Conservation (phyloP, 2,888 invertebrate genomes). For the Drosophila prostipennis region DNA sequence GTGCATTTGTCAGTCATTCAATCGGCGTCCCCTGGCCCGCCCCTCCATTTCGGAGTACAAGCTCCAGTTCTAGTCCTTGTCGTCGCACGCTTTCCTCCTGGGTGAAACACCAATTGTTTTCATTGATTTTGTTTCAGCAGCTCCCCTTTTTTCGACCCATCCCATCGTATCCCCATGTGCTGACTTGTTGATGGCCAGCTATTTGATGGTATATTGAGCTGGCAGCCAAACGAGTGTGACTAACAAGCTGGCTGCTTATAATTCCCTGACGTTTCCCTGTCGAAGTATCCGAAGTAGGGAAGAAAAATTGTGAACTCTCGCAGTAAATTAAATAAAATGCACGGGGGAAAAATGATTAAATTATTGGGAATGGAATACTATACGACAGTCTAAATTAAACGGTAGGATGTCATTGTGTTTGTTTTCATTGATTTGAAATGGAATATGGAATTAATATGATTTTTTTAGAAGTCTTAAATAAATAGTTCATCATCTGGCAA, state of each 20-base stretch:
- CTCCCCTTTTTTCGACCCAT: conserved; percentile 5
- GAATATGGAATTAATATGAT: too few species aligned
- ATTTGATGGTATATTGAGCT: conserved; percentile 38
- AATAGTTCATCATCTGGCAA: too few species aligned
- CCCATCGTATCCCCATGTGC: conserved; percentile 23
- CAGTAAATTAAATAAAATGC: conserved; percentile 13
- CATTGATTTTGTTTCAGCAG: conserved; percentile 61
- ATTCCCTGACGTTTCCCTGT: conserved; percentile 23
- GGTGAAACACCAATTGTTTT: conserved; percentile 64
- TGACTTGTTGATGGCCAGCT: conserved; percentile 44
- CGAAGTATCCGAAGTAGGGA: not conserved
- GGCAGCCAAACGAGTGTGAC: conserved; percentile 30
- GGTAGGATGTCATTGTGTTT: too few species aligned
- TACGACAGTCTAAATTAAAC: too few species aligned
- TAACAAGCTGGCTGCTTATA: conserved; percentile 38
- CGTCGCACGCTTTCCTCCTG: conserved; percentile 44
- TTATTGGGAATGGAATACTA: not conserved
- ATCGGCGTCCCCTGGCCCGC: conserved; percentile 45
- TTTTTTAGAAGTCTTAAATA: too few species aligned
- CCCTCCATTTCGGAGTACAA: conserved; percentile 2
- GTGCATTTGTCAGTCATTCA: conserved; percentile 72
- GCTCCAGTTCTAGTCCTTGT: conserved; percentile 26
- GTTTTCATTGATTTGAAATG: too few species aligned
- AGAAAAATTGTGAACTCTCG: conserved; percentile 1
- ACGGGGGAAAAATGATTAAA: not conserved